These are phyloP conservation scores for Sebastes fasciatus DNA, from an alignment of 2,113 vertebrate genomes.

Conservation along the genomic window DNA sequence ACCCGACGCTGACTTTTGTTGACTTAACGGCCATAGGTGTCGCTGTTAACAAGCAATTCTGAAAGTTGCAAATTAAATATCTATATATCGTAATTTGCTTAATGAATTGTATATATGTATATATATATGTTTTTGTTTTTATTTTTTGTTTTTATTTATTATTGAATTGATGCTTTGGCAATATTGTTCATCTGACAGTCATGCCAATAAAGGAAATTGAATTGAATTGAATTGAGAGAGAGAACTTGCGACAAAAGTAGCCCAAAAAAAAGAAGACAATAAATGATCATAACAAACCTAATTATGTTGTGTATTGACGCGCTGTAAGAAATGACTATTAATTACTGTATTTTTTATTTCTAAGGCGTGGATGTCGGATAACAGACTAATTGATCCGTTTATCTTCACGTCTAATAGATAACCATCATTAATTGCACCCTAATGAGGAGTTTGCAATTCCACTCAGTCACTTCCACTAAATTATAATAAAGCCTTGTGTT, in stretches of 20 bases:
- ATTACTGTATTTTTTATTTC: slow-evolving; percentile 10
- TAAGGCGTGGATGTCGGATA: not conserved
- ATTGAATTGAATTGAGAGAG: too few species aligned
- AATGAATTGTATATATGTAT: too few species aligned
- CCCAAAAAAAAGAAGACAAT: not conserved
- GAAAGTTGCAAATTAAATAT: too few species aligned
- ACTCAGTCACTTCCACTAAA: not conserved
- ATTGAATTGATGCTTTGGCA: too few species aligned
- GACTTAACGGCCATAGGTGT: too few species aligned
- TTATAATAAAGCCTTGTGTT: slow-evolving; percentile 11
- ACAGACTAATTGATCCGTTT: slow-evolving; percentile 31
- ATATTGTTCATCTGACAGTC: too few species aligned
- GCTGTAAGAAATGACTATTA: not conserved
- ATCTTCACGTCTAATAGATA: slow-evolving; percentile 16
- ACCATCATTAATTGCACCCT: slow-evolving; percentile 32
- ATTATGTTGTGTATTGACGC: not conserved
- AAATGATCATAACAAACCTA: not conserved
- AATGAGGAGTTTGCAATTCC: slow-evolving; percentile 20
- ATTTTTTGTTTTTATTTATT: too few species aligned
- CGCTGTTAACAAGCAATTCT: too few species aligned
- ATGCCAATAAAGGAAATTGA: too few species aligned
- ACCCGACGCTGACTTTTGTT: too few species aligned
- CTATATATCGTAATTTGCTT: too few species aligned
- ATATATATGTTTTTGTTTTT: too few species aligned
- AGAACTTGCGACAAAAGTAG: slow-evolving; percentile 18